Conservation (phyloP, 2,888 invertebrate genomes). For the Biston stratarius region DNA sequence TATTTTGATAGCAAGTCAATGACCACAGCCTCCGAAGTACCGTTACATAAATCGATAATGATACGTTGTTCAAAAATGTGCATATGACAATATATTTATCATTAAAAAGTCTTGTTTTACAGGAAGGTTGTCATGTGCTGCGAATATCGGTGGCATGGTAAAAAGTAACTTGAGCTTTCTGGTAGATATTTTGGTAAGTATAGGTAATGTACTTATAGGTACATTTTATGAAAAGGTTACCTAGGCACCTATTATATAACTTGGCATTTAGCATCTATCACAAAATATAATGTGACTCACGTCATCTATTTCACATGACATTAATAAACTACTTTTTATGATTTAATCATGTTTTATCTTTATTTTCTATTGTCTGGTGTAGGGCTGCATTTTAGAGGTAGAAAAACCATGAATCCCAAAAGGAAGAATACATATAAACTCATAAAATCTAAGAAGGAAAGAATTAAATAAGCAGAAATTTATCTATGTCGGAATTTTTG, state of each 20-base stretch:
- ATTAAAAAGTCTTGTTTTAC: neutral
- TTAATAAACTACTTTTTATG: slow-evolving; percentile 38
- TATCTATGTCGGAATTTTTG: slow-evolving; percentile 47
- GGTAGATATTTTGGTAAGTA: neutral
- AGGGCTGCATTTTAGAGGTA: neutral
- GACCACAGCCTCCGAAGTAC: slow-evolving; percentile 51
- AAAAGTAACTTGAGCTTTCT: neutral
- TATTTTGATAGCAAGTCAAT: slow-evolving; percentile 60
- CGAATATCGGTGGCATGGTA: neutral
- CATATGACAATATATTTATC: slow-evolving; percentile 10
- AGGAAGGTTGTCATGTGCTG: neutral
- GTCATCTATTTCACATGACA: slow-evolving; percentile 5
- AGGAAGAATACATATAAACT: neutral
- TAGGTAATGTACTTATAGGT: neutral
- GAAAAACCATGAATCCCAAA: neutral
- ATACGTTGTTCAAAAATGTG: slow-evolving; percentile 13
- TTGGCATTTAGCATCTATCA: slow-evolving; percentile 6
- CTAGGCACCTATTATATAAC: slow-evolving; percentile 4
- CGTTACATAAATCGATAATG: slow-evolving; percentile 36
- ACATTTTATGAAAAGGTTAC: slow-evolving; percentile 7
- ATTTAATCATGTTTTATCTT: slow-evolving; percentile 6
- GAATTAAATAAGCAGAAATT: too few relatives aligned
- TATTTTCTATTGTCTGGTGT: neutral
- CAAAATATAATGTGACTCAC: slow-evolving; percentile 4
- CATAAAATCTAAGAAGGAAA: neutral